These are phyloP conservation scores for Xenopus tropicalis DNA, from an alignment of 2,113 vertebrate genomes.

Conservation along the genomic window UCB_Xtro_10.0 CM004451.2:33629001-33629500, in stretches of 20 bases:
- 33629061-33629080: constrained; percentile 41
- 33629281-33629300: no score
- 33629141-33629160: constrained; percentile 38
- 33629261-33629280: constrained; percentile 18
- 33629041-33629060: constrained; percentile 38
- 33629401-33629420: no score
- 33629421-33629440: no score
- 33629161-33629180: constrained; percentile 27
- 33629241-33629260: constrained; percentile 15
- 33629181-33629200: constrained; percentile 33
- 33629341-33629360: no score
- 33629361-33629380: no score
- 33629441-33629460: no score
- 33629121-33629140: constrained; percentile 43
- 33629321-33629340: no score
- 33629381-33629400: no score
- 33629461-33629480: no score
- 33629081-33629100: constrained; percentile 38
- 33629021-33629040: constrained; percentile 42
- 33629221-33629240: constrained; percentile 11
- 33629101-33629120: constrained; percentile 37
- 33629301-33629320: no score
- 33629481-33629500: no score
- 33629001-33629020: constrained; percentile 25
- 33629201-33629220: constrained; percentile 35